Percentiles rank a stretch among this genome's conserved stretches.
These are phyloP conservation scores for Exephanes ischioxanthus DNA, from an alignment of 2,888 invertebrate species.

Conservation along the genomic window DNA sequence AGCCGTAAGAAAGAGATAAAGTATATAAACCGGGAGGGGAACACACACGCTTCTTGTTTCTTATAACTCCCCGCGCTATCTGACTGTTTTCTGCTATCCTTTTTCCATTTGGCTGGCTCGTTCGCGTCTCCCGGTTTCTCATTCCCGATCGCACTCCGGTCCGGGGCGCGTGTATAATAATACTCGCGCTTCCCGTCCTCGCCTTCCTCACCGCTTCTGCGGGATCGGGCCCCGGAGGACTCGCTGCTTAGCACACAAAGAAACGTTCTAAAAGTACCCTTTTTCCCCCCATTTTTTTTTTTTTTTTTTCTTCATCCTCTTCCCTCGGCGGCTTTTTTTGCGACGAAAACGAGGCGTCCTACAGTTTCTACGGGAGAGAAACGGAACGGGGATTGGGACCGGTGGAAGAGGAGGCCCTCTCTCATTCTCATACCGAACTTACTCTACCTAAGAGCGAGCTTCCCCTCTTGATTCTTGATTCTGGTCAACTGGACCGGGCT, in stretches of 20 bases:
- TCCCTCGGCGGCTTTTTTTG: conserved; percentile 57
- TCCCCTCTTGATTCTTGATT: conserved; percentile 51
- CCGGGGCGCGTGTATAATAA: conserved; percentile 63
- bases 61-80: conserved; percentile 46
- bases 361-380: conserved; percentile 48
- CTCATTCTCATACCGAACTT: conserved; percentile 11
- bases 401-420: conserved; percentile 16
- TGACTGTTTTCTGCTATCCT: conserved; percentile 34
- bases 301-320: conserved; percentile 68
- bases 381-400: conserved; percentile 35
- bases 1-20: conserved; percentile 52
- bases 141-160: conserved; percentile 53
- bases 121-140: conserved; percentile 54
- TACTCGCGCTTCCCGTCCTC: conserved; percentile 34
- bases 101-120: conserved; percentile 13
- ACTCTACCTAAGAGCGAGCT: not conserved
- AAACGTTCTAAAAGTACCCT: conserved; percentile 79
- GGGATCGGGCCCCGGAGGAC: not conserved
- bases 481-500: conserved; percentile 69
- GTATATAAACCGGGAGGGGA: conserved; percentile 20
- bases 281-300: conserved; percentile 62
- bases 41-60: conserved; percentile 52
- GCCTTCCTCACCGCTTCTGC: not conserved
- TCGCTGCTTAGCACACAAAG: conserved; percentile 82
- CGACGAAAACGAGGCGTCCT: conserved; percentile 49